A percentile compares a stretch with the other conserved stretches of the same genome.
phyloP scores from a whole-genome alignment of 2,797 vertebrate species.

The Taenioides sp. region DNA sequence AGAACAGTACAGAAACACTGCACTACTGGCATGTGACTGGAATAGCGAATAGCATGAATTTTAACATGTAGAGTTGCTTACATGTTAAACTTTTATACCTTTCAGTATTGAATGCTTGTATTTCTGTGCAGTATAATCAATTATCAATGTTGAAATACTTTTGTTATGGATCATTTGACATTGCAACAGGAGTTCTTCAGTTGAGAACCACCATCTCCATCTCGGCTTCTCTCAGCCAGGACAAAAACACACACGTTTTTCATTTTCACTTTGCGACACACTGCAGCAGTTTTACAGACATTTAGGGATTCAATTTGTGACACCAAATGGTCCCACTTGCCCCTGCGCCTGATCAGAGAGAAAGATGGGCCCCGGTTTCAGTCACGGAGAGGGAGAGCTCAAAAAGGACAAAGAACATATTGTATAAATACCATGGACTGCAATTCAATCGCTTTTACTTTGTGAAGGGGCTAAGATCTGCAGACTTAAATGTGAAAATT shows the following conservation, averaged over 20 bases:
- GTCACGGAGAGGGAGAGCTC: slow-evolving; percentile 44
- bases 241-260: slow-evolving; percentile 39
- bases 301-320: slow-evolving; percentile 76
- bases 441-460: slow-evolving; percentile 40
- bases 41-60: too few relatives aligned
- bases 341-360: slow-evolving; percentile 58
- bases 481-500: background rate
- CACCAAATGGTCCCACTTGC: slow-evolving; percentile 56
- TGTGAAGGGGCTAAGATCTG: slow-evolving; percentile 1
- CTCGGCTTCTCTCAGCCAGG: slow-evolving; percentile 49
- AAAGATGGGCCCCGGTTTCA: slow-evolving; percentile 63
- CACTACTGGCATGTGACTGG: too few relatives aligned
- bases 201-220: slow-evolving; percentile 56
- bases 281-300: slow-evolving; percentile 70
- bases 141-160: background rate
- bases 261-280: slow-evolving; percentile 57
- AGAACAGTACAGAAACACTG: too few relatives aligned
- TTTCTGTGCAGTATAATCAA: too few relatives aligned
- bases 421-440: slow-evolving; percentile 49
- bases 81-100: too few relatives aligned
- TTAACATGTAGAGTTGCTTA: too few relatives aligned
- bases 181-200: slow-evolving; percentile 16
- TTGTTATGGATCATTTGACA: background rate
- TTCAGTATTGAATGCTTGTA: too few relatives aligned
- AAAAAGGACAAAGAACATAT: slow-evolving; percentile 50